Percentiles rank a stretch among this genome's conserved stretches.
Conservation (phyloP, 2,113 vertebrate species). For the Misgurnus mizolepis region DNA sequence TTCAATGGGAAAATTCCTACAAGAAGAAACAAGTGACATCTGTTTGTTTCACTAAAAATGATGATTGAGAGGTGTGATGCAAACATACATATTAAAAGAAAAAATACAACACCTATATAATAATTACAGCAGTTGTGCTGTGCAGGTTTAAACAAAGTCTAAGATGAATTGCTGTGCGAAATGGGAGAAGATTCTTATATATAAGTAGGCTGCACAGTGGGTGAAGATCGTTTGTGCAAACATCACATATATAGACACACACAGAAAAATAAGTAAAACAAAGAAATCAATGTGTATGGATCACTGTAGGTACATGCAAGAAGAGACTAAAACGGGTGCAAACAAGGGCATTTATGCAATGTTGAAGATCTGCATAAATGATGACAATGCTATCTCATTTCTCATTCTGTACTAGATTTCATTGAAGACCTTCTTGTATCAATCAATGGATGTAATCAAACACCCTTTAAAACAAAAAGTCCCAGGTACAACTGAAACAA, state of each 20-base stretch:
- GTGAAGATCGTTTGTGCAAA: constrained; percentile 17
- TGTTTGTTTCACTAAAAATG: neutral
- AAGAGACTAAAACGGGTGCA: neutral
- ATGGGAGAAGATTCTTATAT: constrained; percentile 4
- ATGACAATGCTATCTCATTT: constrained; percentile 9
- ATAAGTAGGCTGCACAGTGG: constrained; percentile 13
- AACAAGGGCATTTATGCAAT: neutral
- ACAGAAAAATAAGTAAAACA: neutral
- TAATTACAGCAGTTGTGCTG: constrained; percentile 6
- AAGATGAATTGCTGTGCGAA: constrained; percentile 14
- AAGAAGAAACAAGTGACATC: neutral
- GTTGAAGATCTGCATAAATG: neutral
- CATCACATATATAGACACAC: neutral
- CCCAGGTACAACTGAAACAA: neutral
- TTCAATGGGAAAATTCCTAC: neutral
- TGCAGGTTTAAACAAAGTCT: constrained; percentile 13
- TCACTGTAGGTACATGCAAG: neutral
- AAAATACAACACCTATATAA: neutral
- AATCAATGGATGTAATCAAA: constrained; percentile 42
- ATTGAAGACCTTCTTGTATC: constrained; percentile 9
- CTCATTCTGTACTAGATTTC: constrained; percentile 34
- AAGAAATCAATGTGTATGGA: neutral
- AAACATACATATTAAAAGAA: neutral
- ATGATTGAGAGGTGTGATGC: constrained; percentile 1
- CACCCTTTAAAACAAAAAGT: neutral